Evolutionary conservation across 2,888 invertebrate genomes (phyloP), one percentile per base, ranked within the genome.

Genomic region (Liopterus haemorrhoidalis): DNA sequence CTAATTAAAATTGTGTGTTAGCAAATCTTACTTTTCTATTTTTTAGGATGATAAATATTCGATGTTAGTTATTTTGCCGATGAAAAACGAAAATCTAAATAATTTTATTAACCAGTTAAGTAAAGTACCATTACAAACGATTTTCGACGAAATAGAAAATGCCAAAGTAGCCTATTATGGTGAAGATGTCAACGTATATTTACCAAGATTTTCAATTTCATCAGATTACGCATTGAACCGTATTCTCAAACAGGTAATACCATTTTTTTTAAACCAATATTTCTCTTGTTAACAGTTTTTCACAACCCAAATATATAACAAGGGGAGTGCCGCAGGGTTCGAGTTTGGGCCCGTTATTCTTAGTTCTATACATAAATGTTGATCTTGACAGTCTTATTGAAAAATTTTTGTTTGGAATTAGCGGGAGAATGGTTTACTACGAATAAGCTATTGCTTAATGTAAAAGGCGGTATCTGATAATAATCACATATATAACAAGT

Each of bases 41-140:
- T 58, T 61, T 42, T 46, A 70, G 67, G 67, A 71, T 46, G 71
- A 77, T 48, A 71, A 75, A 38, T 72, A 78, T 37, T 78, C 78
- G 0, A 83, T 85, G 83, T 59, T 83, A 2, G 58, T 83, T 2
- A 57, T 83, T 3, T 58, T 84, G 15, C 85, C 85, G 0, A 71
- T 75, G 52, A 73, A 70, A 20, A 73, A 73, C 47, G 65, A 70
- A 20, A 70, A 65, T 32, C 61, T 75, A 1, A 57, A 57, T 1
- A 70, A 72, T 2, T 72, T 81, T 44, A 70, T 80, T 44, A 65
- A 64, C 8, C 72, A 71, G 14, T 64, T 83, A n/a, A 65, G 67
- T 2, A 58, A 54, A 1, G 58, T 72, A 2, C 68, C 73, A n/a
- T 61, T 76, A 43, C 65, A 67, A 4, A 70, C 70, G 11, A 66